Conservation (phyloP, 2,113 vertebrate species). For the Damaliscus lunatus region DNA sequence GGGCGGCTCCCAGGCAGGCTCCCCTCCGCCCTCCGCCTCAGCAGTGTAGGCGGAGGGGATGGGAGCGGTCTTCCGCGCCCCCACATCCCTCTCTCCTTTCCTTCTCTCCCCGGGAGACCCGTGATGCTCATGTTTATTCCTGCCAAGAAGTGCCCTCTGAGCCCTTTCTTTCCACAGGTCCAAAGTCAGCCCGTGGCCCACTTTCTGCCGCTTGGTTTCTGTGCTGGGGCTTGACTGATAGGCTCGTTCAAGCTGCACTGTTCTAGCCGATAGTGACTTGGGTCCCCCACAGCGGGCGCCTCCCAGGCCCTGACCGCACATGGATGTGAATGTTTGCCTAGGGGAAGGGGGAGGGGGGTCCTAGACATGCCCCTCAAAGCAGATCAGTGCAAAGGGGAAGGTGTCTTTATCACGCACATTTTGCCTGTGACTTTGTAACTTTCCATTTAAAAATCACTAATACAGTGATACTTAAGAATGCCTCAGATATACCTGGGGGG, state of each 20-base stretch:
- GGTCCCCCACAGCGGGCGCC: not conserved
- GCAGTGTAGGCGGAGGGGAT: not conserved
- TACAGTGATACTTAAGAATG: not conserved
- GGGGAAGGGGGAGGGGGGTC: no score
- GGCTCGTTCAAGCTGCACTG: not conserved
- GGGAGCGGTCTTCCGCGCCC: not conserved
- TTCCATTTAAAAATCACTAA: not conserved
- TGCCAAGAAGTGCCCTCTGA: not conserved
- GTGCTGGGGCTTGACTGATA: not conserved
- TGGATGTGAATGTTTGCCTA: not conserved
- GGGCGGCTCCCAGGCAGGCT: not conserved
- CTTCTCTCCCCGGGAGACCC: not conserved
- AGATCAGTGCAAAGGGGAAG: not conserved
- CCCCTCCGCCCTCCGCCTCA: not conserved
- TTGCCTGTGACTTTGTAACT: not conserved
- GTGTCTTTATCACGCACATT: not conserved
- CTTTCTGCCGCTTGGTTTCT: not conserved
- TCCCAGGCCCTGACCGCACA: not conserved
- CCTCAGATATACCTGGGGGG: accelerated
- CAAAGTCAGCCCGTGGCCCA: not conserved
- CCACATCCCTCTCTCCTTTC: not conserved
- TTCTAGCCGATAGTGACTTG: not conserved
- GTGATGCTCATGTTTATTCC: not conserved
- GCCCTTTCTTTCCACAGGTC: not conserved
- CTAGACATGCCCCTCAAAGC: not conserved